These are phyloP conservation scores for Zoanthus sansibaricus DNA, from an alignment of 92 coral and sea anemone genomes.

Conservation along the genomic window DNA sequence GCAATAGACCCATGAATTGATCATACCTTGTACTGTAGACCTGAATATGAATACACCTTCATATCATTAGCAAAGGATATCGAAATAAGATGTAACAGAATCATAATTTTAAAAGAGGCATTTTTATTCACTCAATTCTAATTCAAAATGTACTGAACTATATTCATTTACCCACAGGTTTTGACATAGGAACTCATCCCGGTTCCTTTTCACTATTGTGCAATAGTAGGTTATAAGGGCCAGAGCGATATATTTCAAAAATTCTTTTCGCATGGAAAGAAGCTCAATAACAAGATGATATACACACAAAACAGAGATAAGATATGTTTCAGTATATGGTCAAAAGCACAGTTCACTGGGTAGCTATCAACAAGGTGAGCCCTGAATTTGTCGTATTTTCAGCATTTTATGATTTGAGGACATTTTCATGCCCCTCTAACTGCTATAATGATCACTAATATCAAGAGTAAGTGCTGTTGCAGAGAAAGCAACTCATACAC, in stretches of 20 bases:
- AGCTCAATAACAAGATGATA: neutral
- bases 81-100: neutral
- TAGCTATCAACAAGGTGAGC: neutral
- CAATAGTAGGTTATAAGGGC: slow-evolving; percentile 1
- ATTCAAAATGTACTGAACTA: neutral
- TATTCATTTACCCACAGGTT: slow-evolving; percentile 3
- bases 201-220: neutral
- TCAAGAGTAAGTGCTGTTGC: neutral
- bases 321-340: neutral
- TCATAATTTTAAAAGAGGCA: neutral
- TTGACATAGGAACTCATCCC: neutral
- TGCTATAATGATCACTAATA: neutral
- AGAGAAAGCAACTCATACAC: neutral
- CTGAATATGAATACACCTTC: neutral
- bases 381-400: neutral
- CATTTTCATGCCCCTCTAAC: slow-evolving; percentile 6
- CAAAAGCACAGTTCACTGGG: slow-evolving; percentile 2
- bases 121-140: neutral
- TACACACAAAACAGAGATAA: neutral
- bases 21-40: neutral
- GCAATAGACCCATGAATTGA: slow-evolving; percentile 4
- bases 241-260: neutral
- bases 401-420: neutral
- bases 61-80: neutral
- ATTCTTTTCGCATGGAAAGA: neutral